A percentile compares a stretch with the other conserved stretches of the same genome.
Conservation (phyloP, 2,113 vertebrate species). For the Siniperca knerii region DNA sequence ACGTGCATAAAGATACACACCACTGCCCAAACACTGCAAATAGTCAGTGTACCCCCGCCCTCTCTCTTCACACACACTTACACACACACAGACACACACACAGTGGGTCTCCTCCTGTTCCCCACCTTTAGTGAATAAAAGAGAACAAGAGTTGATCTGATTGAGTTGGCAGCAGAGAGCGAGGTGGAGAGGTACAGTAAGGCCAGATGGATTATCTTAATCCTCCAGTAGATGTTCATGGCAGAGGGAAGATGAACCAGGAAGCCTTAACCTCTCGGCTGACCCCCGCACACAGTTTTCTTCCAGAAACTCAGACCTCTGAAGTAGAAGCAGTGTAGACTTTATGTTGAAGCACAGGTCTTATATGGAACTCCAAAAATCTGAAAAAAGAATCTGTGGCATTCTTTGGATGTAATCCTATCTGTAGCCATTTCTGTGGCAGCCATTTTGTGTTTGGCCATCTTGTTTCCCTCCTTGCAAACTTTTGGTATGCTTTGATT, state of each 20-base stretch:
- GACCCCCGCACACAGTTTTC: constrained; percentile 57
- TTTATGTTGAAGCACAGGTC: constrained; percentile 27
- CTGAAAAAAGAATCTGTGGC: constrained; percentile 36
- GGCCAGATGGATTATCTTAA: constrained; percentile 83
- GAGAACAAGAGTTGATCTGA: constrained; percentile 78
- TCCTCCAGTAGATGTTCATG: constrained; percentile 75
- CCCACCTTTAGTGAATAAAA: constrained; percentile 76
- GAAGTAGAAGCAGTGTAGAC: constrained; percentile 37
- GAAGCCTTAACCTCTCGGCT: constrained; percentile 55
- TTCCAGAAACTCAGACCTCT: constrained; percentile 37
- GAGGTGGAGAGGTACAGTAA: constrained; percentile 77
- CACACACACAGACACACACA: constrained; percentile 36
- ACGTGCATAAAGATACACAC: constrained; percentile 62
- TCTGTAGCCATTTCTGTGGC: constrained; percentile 47
- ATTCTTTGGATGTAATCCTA: constrained; percentile 52
- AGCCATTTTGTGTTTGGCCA: constrained; percentile 76
- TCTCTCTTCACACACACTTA: constrained; percentile 63
- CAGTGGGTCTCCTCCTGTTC: constrained; percentile 62
- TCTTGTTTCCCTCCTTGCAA: constrained; percentile 66
- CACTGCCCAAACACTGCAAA: constrained; percentile 63
- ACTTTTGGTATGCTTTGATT: constrained; percentile 77
- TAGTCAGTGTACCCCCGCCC: constrained; percentile 36
- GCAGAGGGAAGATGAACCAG: constrained; percentile 74
- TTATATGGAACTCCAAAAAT: constrained; percentile 39
- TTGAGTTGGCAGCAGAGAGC: constrained; percentile 74